Base-by-base conservation (phyloP, 2,113 vertebrate genomes). In the Calidris pugnax region DNA sequence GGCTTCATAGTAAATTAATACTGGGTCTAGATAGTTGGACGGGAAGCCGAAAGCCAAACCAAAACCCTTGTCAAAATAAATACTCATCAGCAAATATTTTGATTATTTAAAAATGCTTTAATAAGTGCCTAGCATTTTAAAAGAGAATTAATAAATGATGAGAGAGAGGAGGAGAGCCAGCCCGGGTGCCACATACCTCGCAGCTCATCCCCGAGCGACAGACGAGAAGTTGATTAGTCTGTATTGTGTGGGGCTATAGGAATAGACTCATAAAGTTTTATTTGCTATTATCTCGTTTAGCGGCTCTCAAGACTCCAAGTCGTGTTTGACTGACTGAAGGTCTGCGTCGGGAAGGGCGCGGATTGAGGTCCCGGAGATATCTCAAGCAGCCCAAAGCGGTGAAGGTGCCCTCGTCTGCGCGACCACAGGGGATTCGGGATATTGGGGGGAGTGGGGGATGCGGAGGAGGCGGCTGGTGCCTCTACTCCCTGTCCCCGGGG, bases 41-140 rank as follows among this genome's bases (percentile, higher is more conserved):
- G 57, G 97, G 96, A 98, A 98, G 92, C 95, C 53, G 85, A 97
- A 97, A 95, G 93, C 96, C 96, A 98, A 96, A 96, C 94, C 89
- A 51, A 97, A 92, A 48, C 47, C 87, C 95, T 97, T 98, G 97
- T 97, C 96, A 98, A 98, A 98, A 98, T 98, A 98, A 98, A 98
- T 98, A 98, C 94, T 98, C 97, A 98, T 98, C 97, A 98, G 97
- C 95, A 98, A 98, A 98, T 98, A 98, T 97, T 98, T 98, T 95
- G 96, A 97, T 98, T 97, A 98, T 97, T 97, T 98, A 77, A 98
- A 98, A 98, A 97, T 93, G 69, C 94, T 98, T 97, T 96, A 97
- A 95, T 95, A 94, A 89, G 74, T 45, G 89, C 73, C 97, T 96
- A 94, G 75, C 68, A 90, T 97, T 96, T 92, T 45, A 89, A 84